Percentiles rank a stretch among this genome's conserved stretches.
Conservation (phyloP, 2,113 vertebrate species). For the Cochlearius cochlearius region DNA sequence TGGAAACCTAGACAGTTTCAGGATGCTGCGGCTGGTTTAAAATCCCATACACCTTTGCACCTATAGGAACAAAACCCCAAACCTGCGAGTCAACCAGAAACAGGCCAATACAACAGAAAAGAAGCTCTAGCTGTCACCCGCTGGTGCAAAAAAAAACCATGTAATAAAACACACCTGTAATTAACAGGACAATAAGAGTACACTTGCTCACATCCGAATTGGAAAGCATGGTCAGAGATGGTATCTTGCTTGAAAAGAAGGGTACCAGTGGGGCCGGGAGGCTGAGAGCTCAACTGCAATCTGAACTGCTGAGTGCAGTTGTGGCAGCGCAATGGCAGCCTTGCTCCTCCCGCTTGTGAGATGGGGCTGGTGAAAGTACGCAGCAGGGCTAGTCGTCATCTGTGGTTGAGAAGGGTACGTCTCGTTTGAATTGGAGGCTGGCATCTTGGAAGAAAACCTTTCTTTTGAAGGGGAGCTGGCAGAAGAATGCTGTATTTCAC, state of each 20-base stretch:
- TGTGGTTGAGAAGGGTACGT: too few species aligned
- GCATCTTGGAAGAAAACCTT: neutral
- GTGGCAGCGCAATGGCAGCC: accelerated
- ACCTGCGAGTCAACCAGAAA: neutral
- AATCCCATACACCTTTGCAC: neutral
- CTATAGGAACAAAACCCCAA: neutral
- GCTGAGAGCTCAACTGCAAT: neutral
- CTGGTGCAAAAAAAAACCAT: neutral
- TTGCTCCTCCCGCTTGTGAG: accelerated
- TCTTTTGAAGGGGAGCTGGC: neutral
- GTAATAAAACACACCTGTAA: neutral
- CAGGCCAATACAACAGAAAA: neutral
- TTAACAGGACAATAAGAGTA: neutral
- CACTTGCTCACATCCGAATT: neutral
- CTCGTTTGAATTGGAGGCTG: neutral
- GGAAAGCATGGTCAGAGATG: neutral
- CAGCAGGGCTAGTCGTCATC: too few species aligned
- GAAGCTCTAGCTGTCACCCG: neutral
- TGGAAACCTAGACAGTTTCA: neutral
- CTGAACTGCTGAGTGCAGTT: neutral
- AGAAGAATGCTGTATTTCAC: neutral
- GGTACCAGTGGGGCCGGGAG: too few species aligned
- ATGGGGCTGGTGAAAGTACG: neutral
- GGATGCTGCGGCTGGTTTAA: neutral
- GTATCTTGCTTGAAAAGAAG: neutral